phyloP scores from a whole-genome alignment of 2,888 invertebrate species.

The Polydrusus pterygomalis region DNA sequence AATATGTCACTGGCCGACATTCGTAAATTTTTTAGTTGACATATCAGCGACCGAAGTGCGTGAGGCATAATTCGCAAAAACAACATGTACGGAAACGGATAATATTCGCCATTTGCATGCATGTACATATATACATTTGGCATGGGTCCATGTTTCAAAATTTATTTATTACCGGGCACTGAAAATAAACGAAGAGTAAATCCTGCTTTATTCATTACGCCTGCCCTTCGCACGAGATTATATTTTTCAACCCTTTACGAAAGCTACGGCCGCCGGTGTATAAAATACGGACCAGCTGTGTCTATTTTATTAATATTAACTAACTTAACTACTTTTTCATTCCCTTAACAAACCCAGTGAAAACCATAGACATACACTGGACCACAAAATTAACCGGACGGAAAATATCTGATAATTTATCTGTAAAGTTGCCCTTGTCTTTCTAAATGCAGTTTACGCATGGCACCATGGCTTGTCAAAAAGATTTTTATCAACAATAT shows the following conservation, averaged over 20 bases:
- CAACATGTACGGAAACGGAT: constrained; percentile 43
- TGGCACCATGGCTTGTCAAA: too few species aligned
- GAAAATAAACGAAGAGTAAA: constrained; percentile 50
- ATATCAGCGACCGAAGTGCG: constrained; percentile 31
- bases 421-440: too few species aligned
- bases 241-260: constrained; percentile 24
- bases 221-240: constrained; percentile 42
- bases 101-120: constrained; percentile 51
- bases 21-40: constrained; percentile 24
- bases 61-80: constrained; percentile 32
- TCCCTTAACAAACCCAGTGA: too few species aligned
- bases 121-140: constrained; percentile 42
- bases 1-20: background rate
- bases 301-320: too few species aligned
- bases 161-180: constrained; percentile 50
- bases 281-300: too few species aligned
- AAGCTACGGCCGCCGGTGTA: constrained; percentile 8
- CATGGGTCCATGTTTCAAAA: constrained; percentile 44
- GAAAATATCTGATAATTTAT: too few species aligned
- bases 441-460: too few species aligned
- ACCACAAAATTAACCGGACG: too few species aligned
- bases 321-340: too few species aligned
- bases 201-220: constrained; percentile 52
- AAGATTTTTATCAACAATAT: too few species aligned
- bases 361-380: too few species aligned